These are phyloP conservation scores for Amphipoea oculea DNA, from an alignment of 2,888 invertebrate genomes.

Conservation along the genomic window DNA sequence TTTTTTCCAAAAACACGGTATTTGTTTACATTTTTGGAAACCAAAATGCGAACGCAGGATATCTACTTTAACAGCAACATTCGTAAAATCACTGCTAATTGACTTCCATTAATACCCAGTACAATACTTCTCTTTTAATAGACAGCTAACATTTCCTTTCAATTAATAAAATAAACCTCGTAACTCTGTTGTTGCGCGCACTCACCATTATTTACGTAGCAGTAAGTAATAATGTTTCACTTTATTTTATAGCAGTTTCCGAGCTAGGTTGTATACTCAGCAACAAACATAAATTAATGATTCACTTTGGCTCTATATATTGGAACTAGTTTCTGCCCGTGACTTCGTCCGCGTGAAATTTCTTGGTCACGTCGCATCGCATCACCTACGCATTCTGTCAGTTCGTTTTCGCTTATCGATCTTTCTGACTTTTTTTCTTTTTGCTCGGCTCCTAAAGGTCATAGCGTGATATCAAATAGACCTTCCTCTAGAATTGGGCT, in stretches of 20 bases:
- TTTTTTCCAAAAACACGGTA: no score
- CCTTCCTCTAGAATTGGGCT: no score
- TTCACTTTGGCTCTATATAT: not conserved
- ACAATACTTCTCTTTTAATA: not conserved
- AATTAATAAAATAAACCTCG: conserved; percentile 22
- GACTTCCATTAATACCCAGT: not conserved
- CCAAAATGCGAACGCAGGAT: not conserved
- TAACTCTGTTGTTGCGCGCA: conserved; percentile 17
- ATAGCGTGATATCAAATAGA: no score
- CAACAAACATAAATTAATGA: not conserved
- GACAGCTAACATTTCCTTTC: conserved; percentile 27
- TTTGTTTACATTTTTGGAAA: not conserved
- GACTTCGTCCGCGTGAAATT: no score
- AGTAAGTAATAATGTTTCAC: conserved; percentile 19
- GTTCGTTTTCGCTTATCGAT: no score
- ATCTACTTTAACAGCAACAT: not conserved
- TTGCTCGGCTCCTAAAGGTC: no score
- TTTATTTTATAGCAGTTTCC: conserved; percentile 14
- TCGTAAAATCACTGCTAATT: not conserved
- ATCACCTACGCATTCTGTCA: no score
- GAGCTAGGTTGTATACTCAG: conserved; percentile 8
- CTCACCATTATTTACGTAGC: conserved; percentile 21
- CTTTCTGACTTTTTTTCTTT: no score
- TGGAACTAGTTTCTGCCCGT: no score
- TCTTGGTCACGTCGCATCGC: no score